Evolutionary conservation across 2,113 vertebrate genomes (phyloP), one percentile per base, ranked within the genome.

Genomic region (Psilopsiagon aurifrons): DNA sequence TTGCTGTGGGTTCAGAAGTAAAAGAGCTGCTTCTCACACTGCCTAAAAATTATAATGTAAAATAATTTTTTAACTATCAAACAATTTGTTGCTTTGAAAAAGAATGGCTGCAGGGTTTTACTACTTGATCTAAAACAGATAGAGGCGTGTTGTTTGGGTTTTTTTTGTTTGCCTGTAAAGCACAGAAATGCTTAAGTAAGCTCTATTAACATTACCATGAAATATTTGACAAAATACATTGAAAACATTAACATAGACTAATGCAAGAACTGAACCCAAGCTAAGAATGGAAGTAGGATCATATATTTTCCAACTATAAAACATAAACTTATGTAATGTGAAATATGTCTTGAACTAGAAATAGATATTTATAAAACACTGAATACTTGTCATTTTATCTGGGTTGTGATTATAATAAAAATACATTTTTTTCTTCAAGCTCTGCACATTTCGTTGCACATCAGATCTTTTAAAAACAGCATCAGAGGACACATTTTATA

Each of bases 1-100:
- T 96, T 93, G 84, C 96, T 89, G 93, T 59, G 90, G 94, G 95
- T 97, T 98, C 83, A 97, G 86, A 88, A 86, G 78, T 62, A 86
- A 94, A 91, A 92, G 55, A 71, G 63, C 41, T 83, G 73, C 90
- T 95, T 84, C 67, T 92, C 79, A 7, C 14, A 39, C 51, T 71
- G 83, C 69, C 76, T 76, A 55, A 83, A 88, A 51, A 94, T 95
- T 86, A 94, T 47, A 47, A 17, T 31, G 57, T 62, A 66, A 94
- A 88, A 96, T 60, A 78, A 90, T 93, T 97, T 92, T 46, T 47
- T n/a, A 51, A 87, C 63, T 76, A 66, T 60, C 22, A 66, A 44
- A 29, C 19, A 57, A 64, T 66, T 55, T 79, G 25, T 55, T 83
- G 35, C 49, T 88, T 94, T 94, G 73, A 91, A 88, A 95, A 90